A percentile compares a stretch with the other conserved stretches of the same genome.
phyloP scores from a whole-genome alignment of 2,797 vertebrate species.

The Characodon lateralis region DNA sequence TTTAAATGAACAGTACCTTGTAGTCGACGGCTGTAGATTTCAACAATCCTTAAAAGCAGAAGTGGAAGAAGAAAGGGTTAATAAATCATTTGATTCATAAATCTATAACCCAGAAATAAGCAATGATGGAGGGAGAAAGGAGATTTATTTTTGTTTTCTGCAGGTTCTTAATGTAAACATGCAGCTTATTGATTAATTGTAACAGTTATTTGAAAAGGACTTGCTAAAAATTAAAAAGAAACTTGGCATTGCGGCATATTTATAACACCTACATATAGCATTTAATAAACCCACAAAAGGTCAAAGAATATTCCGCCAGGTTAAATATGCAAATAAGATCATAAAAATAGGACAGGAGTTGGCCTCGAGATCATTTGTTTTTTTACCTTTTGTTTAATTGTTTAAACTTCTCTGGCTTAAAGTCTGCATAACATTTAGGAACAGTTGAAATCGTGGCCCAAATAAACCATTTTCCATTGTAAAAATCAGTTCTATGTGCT shows the following conservation, averaged over 20 bases:
- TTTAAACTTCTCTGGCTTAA: background rate
- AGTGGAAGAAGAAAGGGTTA: conserved; percentile 8
- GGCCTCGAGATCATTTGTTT: background rate
- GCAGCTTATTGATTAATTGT: too few relatives aligned
- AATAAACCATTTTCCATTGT: background rate
- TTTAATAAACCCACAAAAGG: background rate
- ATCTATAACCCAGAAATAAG: background rate
- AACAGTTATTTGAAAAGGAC: too few relatives aligned
- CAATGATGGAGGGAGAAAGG: background rate
- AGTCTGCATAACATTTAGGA: background rate
- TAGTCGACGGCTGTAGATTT: conserved; percentile 96
- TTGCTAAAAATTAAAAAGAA: too few relatives aligned
- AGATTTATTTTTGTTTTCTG: background rate
- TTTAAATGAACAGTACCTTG: conserved; percentile 84
- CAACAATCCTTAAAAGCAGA: conserved; percentile 88
- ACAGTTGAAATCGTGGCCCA: background rate
- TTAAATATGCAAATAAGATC: background rate
- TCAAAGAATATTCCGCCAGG: background rate
- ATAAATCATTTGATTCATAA: background rate
- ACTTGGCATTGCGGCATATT: background rate
- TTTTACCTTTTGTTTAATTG: background rate
- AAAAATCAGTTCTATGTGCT: background rate
- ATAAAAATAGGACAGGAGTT: background rate
- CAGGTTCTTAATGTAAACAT: too few relatives aligned
- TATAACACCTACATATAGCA: background rate